Evolutionary conservation across 2,113 vertebrate species (phyloP).

Genomic region (Pterocles burchelli): DNA sequence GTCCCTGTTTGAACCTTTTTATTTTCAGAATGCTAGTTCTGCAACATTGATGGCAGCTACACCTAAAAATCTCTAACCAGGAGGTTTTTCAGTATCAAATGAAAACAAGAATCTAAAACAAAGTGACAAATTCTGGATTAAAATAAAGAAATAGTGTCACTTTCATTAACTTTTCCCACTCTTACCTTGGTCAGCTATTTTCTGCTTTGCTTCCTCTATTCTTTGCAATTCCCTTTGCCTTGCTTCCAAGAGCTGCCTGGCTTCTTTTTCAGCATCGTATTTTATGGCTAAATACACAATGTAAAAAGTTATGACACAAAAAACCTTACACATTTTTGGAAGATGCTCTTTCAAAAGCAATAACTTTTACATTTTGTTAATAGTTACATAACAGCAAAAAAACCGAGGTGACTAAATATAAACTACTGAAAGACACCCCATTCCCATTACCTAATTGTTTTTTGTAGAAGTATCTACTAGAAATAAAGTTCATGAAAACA

Average conservation of each 20-base stretch:
- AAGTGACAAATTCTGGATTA: not conserved
- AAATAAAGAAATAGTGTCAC: not conserved
- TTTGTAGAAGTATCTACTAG: not conserved
- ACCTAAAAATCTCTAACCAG: not conserved
- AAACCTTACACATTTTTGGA: not conserved
- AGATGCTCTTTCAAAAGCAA: not conserved
- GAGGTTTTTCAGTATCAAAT: not conserved
- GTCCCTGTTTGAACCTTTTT: not conserved
- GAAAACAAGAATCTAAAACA: not conserved
- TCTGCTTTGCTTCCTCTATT: slow-evolving; percentile 95
- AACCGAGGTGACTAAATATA: not conserved
- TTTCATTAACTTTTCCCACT: not conserved
- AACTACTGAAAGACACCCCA: not conserved
- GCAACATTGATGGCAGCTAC: not conserved
- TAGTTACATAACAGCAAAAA: not conserved
- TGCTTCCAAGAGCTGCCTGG: slow-evolving; percentile 88
- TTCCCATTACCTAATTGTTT: not conserved
- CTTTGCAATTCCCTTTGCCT: slow-evolving; percentile 91
- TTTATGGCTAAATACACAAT: slow-evolving; percentile 83
- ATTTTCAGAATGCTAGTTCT: not conserved
- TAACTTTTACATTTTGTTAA: not conserved
- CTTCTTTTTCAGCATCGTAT: slow-evolving; percentile 95
- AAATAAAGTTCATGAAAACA: not conserved
- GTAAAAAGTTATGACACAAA: not conserved
- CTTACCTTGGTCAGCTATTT: slow-evolving; percentile 91